Base-by-base conservation (phyloP, 2,888 invertebrate genomes). In the Leucophenga maculata region DNA sequence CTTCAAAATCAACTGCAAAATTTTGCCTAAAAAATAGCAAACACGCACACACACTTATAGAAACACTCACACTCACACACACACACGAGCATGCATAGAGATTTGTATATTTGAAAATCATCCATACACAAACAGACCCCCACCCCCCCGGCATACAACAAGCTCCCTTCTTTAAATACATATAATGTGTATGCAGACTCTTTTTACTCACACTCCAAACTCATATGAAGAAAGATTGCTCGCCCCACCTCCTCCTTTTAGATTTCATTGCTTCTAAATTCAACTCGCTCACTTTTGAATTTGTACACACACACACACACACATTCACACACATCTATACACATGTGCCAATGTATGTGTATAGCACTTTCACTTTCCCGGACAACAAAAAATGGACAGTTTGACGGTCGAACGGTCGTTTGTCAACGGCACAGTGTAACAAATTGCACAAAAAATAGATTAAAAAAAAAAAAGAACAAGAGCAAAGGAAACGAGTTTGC, bases 241-340 rank as follows among this genome's bases (percentile, higher is more conserved):
- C 18, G 4, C n/a, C 3, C 50, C 50, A n/a, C 3, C n/a, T n/a
- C n/a, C n/a, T n/a, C n/a, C n/a, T 18, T 50, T 50, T 50, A 4
- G 18, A 50, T 26, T 26, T 26, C 26, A 18, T 54, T 46, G 46
- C 20, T 54, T 16, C 11, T 11, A 20, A n/a, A 59, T 59, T 59
- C 59, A 59, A 59, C 59, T 59, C 59, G 59, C 32, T 59, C 32
- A 32, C 14, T 59, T 59, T 59, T 32, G 16, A 32, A 59, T 31
- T 59, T 59, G 11, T 26, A 14, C 18, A 22, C 8, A 22, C 18
- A 6, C 18, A 20, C 16, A 13, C 32, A 31, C 22, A 14, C 18
- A 22, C 8, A 22, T 22, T 2, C 18, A 20, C 16, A 16, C 32
- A 31, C 32, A n/a, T 57, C 1, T n/a, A 16, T 31, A 16, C 31